Evolutionary conservation across 2,113 vertebrate genomes (phyloP).

Genomic region (Carassius carassius): DNA sequence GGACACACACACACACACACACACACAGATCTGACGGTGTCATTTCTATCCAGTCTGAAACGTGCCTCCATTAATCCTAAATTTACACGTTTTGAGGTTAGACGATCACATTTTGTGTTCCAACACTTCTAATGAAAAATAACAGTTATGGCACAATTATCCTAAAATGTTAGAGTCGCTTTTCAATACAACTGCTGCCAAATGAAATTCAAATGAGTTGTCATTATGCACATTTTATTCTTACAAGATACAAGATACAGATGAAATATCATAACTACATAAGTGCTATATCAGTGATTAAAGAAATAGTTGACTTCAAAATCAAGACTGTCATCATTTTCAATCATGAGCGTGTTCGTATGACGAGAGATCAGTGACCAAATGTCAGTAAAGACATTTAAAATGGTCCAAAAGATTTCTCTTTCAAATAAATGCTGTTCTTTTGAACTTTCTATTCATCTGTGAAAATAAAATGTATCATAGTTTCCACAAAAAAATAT

Average conservation of each 20-base stretch:
- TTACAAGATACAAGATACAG: conserved; percentile 15
- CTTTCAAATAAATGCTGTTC: neutral
- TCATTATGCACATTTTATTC: neutral
- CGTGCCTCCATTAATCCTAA: conserved; percentile 50
- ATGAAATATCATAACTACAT: neutral
- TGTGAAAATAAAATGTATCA: neutral
- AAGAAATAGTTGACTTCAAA: neutral
- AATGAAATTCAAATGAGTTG: conserved; percentile 1
- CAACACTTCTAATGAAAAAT: conserved; percentile 34
- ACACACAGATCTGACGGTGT: conserved; percentile 23
- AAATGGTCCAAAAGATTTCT: neutral
- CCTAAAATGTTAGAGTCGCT: conserved; percentile 39
- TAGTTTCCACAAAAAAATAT: no score
- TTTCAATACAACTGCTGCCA: neutral
- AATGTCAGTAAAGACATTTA: neutral
- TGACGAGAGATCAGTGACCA: neutral
- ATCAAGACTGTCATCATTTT: neutral
- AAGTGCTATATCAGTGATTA: neutral
- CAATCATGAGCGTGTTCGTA: neutral
- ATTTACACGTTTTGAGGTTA: conserved; percentile 48
- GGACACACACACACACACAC: conserved; percentile 27
- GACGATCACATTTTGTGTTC: conserved; percentile 39
- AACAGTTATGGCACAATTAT: conserved; percentile 39
- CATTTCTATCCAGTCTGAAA: conserved; percentile 35
- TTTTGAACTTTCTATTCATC: neutral